Percentiles rank a stretch among this genome's conserved stretches.
Conservation (phyloP, 2,888 invertebrate genomes). For the Stenichneumon culpator region DNA sequence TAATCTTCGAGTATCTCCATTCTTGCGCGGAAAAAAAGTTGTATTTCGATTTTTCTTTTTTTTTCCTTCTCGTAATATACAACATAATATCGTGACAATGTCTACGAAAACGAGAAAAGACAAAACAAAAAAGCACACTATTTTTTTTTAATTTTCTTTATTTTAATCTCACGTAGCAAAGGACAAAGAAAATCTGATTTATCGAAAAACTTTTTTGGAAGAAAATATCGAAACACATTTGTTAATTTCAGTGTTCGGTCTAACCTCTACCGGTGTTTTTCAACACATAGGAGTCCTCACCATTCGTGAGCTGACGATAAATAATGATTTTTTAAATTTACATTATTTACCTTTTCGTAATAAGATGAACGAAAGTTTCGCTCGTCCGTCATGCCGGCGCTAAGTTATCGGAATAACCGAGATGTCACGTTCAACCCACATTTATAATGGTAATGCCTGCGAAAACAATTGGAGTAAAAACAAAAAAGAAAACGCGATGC, state of each 20-base stretch:
- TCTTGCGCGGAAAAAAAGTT: not conserved
- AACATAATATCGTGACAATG: no score
- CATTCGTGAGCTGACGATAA: not conserved
- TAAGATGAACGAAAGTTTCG: slow-evolving; percentile 93
- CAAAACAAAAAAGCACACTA: no score
- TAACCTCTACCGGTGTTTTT: slow-evolving; percentile 6
- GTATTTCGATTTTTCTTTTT: no score
- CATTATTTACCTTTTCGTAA: slow-evolving; percentile 89
- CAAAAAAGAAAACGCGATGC: not conserved
- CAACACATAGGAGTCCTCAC: not conserved
- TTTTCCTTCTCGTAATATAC: no score
- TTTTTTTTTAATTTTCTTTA: no score
- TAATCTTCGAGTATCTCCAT: not conserved
- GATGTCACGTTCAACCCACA: slow-evolving; percentile 33
- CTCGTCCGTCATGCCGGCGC: slow-evolving; percentile 87
- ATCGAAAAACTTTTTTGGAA: no score
- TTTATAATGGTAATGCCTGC: slow-evolving; percentile 12
- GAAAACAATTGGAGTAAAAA: not conserved
- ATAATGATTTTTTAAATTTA: not conserved
- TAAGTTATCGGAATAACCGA: slow-evolving; percentile 43
- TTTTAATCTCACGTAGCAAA: no score
- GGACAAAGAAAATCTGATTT: no score
- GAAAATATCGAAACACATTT: not conserved
- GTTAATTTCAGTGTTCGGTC: not conserved
- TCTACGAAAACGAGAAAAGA: no score